phyloP scores from a whole-genome alignment of 1,140 invertebrate genomes.

The Cydia strobilella region DNA sequence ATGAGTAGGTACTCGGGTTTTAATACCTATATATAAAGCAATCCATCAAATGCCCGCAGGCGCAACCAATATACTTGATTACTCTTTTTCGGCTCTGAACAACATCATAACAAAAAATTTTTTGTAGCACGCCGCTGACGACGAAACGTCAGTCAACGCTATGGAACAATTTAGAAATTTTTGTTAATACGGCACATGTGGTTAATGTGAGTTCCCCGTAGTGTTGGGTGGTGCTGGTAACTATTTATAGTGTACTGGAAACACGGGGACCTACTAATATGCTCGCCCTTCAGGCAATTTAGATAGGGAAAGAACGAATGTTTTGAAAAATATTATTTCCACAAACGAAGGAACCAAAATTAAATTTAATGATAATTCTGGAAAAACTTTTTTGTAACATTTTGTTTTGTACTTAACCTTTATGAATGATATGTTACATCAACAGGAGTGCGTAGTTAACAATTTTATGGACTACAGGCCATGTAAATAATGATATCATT shows the following conservation, averaged over 20 bases:
- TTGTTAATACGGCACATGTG: constrained; percentile 30
- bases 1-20: neutral
- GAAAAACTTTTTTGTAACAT: too few species aligned
- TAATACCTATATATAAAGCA: neutral
- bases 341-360: too few species aligned
- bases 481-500: constrained; percentile 1
- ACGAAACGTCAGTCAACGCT: constrained; percentile 20
- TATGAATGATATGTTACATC: neutral
- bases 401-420: neutral
- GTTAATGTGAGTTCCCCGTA: constrained; percentile 31
- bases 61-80: constrained; percentile 12
- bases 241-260: constrained; percentile 27
- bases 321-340: neutral
- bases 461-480: neutral
- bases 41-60: neutral
- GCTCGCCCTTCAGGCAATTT: neutral
- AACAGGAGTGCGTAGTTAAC: neutral
- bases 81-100: constrained; percentile 11
- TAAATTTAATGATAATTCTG: too few species aligned
- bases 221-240: constrained; percentile 9
- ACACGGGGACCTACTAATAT: constrained; percentile 19
- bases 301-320: neutral
- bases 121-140: constrained; percentile 13
- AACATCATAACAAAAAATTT: constrained; percentile 16
- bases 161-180: constrained; percentile 30